phyloP scores from a whole-genome alignment of 1,140 invertebrate genomes.

The Ceratosolen fusciceps region DNA sequence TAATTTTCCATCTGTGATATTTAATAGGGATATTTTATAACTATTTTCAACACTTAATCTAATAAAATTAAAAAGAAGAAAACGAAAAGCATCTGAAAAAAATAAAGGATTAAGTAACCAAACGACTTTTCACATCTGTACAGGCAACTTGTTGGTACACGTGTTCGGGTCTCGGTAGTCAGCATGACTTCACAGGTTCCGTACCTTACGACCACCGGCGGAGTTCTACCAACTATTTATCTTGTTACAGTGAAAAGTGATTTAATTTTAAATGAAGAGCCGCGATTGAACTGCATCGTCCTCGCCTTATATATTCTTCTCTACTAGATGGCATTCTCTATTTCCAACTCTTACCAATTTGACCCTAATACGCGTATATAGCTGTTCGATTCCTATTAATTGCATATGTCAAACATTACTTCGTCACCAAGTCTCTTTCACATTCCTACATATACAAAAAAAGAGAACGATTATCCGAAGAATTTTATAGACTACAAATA shows the following conservation, averaged over 20 bases:
- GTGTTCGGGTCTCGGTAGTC: constrained; percentile 56
- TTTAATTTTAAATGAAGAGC: constrained; percentile 65
- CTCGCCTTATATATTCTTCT: constrained; percentile 49
- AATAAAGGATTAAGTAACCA: constrained; percentile 2
- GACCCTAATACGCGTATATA: not conserved
- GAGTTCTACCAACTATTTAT: constrained; percentile 65
- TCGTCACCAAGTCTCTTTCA: not conserved
- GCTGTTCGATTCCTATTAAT: not conserved
- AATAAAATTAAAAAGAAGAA: constrained; percentile 1
- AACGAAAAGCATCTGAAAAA: not conserved
- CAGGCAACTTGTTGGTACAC: constrained; percentile 51
- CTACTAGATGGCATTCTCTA: constrained; percentile 28
- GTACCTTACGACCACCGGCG: constrained; percentile 60
- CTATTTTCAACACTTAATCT: not conserved
- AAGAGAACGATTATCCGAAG: too few relatives aligned
- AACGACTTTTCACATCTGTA: constrained; percentile 24
- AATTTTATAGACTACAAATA: too few relatives aligned
- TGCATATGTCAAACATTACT: not conserved
- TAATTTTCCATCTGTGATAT: not conserved
- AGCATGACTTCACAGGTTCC: constrained; percentile 62
- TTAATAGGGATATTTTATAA: not conserved
- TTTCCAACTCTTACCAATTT: not conserved
- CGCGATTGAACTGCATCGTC: constrained; percentile 25
- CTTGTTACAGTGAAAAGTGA: constrained; percentile 64
- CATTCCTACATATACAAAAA: too few relatives aligned